Base-by-base conservation (phyloP, 37 sponge, comb jelly and placozoan genomes). In the Dysidea cf. avara region DNA sequence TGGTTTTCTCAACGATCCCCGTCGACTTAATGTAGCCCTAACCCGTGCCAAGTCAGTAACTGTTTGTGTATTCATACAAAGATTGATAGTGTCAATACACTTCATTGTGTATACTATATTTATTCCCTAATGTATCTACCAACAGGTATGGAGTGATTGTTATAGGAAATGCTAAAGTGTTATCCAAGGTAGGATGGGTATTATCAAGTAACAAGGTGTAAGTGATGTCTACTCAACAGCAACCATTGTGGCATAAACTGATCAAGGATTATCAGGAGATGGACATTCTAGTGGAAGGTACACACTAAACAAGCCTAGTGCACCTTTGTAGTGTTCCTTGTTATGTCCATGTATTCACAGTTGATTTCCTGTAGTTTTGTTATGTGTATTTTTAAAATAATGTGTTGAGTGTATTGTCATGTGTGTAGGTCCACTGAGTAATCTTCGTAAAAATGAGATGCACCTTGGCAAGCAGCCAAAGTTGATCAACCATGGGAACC, bases 21-120 rank as follows among this genome's bases (percentile, higher is more conserved):
- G 97, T 11, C 75, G 97, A 25, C 82, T 96, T 50, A 96, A 96
- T 56, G 97, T 96, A 34, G 93, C 97, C 1, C 80, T 96, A 21
- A 96, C 97, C 1, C 72, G 97, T 35, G 93, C 97, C 7, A 96
- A 96, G 76, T n/a, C n/a, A n/a, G n/a, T n/a, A n/a, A n/a, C n/a
- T n/a, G n/a, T n/a, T n/a, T n/a, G n/a, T n/a, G n/a, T n/a, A n/a
- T n/a, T n/a, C n/a, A n/a, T n/a, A n/a, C n/a, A n/a, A n/a, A n/a
- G n/a, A n/a, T n/a, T n/a, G n/a, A n/a, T n/a, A n/a, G n/a, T n/a
- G n/a, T n/a, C n/a, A n/a, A n/a, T n/a, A n/a, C n/a, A n/a, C n/a
- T n/a, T n/a, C n/a, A n/a, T n/a, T n/a, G n/a, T n/a, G n/a, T n/a
- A n/a, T n/a, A n/a, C n/a, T n/a, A n/a, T n/a, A n/a, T n/a, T n/a